Evolutionary conservation across 2,888 invertebrate genomes (phyloP).

Genomic region (Calameuta filiformis): DNA sequence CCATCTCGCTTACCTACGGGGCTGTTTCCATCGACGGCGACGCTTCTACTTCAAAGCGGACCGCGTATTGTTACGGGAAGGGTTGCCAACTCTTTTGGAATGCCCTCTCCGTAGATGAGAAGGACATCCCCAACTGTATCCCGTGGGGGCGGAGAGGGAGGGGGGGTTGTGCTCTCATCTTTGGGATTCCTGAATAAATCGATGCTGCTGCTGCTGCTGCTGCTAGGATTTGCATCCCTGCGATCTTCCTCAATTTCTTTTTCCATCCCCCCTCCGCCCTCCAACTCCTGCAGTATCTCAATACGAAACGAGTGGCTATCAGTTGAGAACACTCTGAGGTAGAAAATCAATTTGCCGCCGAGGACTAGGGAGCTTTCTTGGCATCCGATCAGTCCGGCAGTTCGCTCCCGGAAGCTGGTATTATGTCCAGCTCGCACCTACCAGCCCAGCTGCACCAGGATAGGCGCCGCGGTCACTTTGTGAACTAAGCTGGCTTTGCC

Average conservation of each 20-base stretch:
- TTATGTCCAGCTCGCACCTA: conserved; percentile 29
- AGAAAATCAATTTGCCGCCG: conserved; percentile 1
- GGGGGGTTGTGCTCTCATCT: not conserved
- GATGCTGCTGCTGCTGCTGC: not conserved
- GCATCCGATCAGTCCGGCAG: not conserved
- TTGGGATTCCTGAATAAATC: not conserved
- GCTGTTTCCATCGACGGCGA: not conserved
- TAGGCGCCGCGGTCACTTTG: conserved; percentile 65
- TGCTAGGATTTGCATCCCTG: not conserved
- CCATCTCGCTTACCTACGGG: not conserved
- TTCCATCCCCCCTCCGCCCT: not conserved
- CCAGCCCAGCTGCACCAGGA: conserved; percentile 14
- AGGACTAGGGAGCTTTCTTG: not conserved
- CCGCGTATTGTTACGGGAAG: conserved; percentile 19
- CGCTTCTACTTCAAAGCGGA: conserved; percentile 8
- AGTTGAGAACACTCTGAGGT: not conserved
- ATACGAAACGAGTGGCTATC: not conserved
- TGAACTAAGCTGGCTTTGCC: conserved; percentile 64
- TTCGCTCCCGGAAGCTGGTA: conserved; percentile 33
- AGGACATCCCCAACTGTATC: not conserved
- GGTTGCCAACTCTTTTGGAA: conserved; percentile 10
- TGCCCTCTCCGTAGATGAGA: not conserved
- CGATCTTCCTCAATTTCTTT: not conserved
- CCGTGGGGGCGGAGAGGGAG: too few species aligned
- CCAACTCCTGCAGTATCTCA: not conserved